Conservation (phyloP, 2,113 vertebrate species). For the Sigmodon hispidus region DNA sequence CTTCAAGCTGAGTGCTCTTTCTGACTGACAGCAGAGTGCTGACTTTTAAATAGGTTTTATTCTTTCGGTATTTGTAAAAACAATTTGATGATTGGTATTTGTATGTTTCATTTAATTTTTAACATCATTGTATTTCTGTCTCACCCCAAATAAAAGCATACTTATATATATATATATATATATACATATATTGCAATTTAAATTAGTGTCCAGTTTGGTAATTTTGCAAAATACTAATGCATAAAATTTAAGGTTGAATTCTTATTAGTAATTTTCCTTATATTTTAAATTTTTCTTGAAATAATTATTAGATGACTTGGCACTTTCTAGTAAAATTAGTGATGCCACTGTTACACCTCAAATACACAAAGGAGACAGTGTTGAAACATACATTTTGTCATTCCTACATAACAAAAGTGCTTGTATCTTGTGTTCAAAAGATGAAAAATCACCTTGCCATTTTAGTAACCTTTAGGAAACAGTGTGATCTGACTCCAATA, state of each 20-base stretch:
- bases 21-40: neutral
- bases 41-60: constrained; percentile 46
- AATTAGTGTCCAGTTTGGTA: neutral
- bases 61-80: neutral
- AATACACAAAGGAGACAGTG: neutral
- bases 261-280: neutral
- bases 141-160: neutral
- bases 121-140: neutral
- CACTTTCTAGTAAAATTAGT: neutral
- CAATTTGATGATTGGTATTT: neutral
- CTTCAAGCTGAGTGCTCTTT: neutral
- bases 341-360: neutral
- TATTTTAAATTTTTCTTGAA: neutral
- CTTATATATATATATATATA: neutral
- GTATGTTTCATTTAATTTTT: neutral
- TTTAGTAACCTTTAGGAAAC: neutral
- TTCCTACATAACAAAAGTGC: neutral
- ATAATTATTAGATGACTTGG: neutral
- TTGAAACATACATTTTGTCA: neutral
- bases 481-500: neutral
- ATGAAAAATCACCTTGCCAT: neutral
- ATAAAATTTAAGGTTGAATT: neutral
- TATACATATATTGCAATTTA: neutral
- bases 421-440: neutral
- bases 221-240: neutral